phyloP scores from a whole-genome alignment of 2,113 vertebrate genomes.

The Bos taurus region ARS-UCD2.0 NC_037335.1:87950501-87951000 shows the following conservation, averaged over 20 bases:
- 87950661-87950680: not conserved
- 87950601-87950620: not conserved
- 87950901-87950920: not conserved
- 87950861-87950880: not conserved
- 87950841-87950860: not conserved
- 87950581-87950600: not conserved
- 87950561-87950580: not conserved
- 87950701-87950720: not conserved
- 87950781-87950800: not conserved
- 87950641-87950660: not conserved
- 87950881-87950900: not conserved
- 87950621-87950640: not conserved
- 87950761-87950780: not conserved
- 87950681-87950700: not conserved
- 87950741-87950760: too few relatives aligned
- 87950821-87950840: not conserved
- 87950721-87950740: too few relatives aligned
- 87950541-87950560: not conserved
- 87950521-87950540: not conserved
- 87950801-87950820: not conserved
- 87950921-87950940: not conserved
- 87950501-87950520: too few relatives aligned
- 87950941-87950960: not conserved
- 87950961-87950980: not conserved
- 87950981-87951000: not conserved